A percentile compares a stretch with the other conserved stretches of the same genome.
phyloP scores from a whole-genome alignment of 2,113 vertebrate genomes.

The Laterallus jamaicensis region DNA sequence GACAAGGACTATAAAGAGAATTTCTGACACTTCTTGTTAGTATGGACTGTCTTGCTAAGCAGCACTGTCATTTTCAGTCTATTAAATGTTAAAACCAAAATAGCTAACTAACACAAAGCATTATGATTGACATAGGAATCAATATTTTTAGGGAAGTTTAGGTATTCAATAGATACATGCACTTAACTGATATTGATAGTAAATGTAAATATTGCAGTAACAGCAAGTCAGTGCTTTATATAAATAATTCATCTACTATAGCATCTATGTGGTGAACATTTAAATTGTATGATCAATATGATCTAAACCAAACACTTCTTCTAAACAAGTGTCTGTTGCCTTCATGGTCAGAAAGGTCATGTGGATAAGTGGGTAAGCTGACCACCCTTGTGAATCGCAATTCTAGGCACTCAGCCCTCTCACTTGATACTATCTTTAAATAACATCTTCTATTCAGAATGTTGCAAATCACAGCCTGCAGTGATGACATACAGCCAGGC shows the following conservation, averaged over 20 bases:
- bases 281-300: neutral
- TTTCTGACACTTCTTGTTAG: neutral
- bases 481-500: neutral
- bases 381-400: neutral
- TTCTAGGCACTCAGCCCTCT: neutral
- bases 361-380: neutral
- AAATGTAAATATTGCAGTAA: neutral
- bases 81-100: neutral
- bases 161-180: neutral
- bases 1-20: neutral
- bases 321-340: neutral
- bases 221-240: neutral
- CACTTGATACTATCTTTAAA: neutral
- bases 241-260: neutral
- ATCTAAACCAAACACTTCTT: neutral
- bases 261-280: neutral
- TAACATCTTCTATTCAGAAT: neutral
- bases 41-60: neutral
- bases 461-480: neutral
- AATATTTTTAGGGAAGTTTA: neutral
- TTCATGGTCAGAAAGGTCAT: neutral
- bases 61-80: neutral
- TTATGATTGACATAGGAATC: neutral
- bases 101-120: neutral
- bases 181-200: neutral